Percentiles rank a stretch among this genome's conserved stretches.
Evolutionary conservation across 2,888 invertebrate genomes (phyloP).

Genomic region (Lobophora halterata): DNA sequence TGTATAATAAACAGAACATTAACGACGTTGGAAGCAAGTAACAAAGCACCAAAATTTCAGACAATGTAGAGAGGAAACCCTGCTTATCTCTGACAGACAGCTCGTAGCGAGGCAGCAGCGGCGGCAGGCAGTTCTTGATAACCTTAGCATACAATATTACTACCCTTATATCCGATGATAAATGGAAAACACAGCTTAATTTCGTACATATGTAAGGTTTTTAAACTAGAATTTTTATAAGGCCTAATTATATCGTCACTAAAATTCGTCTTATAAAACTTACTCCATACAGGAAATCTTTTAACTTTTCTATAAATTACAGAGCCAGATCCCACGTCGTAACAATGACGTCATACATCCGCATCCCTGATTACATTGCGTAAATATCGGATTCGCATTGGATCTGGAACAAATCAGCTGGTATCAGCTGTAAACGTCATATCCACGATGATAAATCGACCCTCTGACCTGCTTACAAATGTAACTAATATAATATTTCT

Average conservation of each 20-base stretch:
- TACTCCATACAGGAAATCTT: too few species aligned
- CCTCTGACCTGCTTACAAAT: constrained; percentile 57
- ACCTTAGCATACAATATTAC: constrained; percentile 19
- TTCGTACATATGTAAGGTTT: constrained; percentile 2
- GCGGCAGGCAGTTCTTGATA: constrained; percentile 22
- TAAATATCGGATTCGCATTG: constrained; percentile 60
- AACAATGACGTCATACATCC: constrained; percentile 36
- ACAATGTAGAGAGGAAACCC: constrained; percentile 50
- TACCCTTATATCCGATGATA: constrained; percentile 18
- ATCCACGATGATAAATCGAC: constrained; percentile 57
- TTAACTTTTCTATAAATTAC: too few species aligned
- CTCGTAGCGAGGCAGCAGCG: constrained; percentile 31
- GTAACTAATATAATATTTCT: constrained; percentile 37
- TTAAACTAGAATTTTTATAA: background rate
- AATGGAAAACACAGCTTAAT: constrained; percentile 16
- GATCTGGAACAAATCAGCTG: constrained; percentile 63
- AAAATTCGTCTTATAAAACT: background rate
- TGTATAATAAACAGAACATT: constrained; percentile 8
- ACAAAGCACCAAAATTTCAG: constrained; percentile 51
- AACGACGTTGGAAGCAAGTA: constrained; percentile 40
- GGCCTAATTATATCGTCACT: background rate
- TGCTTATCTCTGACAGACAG: constrained; percentile 59
- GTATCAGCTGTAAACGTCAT: constrained; percentile 59
- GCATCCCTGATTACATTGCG: constrained; percentile 45
- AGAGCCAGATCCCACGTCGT: constrained; percentile 17